Percentiles rank a stretch among this genome's conserved stretches.
Conservation (phyloP, 1,140 invertebrate genomes). For the Cydia pomonella region DNA sequence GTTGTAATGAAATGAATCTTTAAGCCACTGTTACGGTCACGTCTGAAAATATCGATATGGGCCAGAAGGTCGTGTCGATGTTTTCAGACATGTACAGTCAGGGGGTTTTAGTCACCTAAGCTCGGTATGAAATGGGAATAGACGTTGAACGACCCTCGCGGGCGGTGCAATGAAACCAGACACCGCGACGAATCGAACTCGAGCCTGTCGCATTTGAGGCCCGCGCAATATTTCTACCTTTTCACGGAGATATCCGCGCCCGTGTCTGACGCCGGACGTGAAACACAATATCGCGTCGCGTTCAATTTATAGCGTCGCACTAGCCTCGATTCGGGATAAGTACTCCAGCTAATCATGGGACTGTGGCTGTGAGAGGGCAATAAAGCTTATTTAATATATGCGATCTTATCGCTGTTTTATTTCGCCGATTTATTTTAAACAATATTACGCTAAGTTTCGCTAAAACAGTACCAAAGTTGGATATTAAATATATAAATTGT, state of each 20-base stretch:
- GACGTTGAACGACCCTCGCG: constrained; percentile 36
- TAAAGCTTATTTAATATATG: constrained; percentile 26
- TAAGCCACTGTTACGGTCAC: background rate
- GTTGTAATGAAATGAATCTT: background rate
- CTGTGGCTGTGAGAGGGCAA: background rate
- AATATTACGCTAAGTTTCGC: background rate
- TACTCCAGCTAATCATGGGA: constrained; percentile 27
- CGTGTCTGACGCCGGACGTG: constrained; percentile 74
- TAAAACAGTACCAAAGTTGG: too few relatives aligned
- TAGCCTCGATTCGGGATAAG: constrained; percentile 46
- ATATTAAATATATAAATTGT: too few relatives aligned
- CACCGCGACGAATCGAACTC: constrained; percentile 77
- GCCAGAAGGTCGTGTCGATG: too few relatives aligned
- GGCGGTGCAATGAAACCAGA: constrained; percentile 77
- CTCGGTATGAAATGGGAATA: background rate
- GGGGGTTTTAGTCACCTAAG: too few relatives aligned
- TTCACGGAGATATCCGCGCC: constrained; percentile 73
- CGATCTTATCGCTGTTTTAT: background rate
- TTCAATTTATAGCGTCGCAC: constrained; percentile 70
- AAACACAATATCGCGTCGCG: constrained; percentile 77
- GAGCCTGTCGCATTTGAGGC: constrained; percentile 76
- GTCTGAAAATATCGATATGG: too few relatives aligned
- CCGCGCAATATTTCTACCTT: constrained; percentile 79
- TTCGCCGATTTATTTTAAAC: background rate
- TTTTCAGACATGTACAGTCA: too few relatives aligned